Conservation (phyloP, 2,888 invertebrate genomes). For the Piscicola geometra region DNA sequence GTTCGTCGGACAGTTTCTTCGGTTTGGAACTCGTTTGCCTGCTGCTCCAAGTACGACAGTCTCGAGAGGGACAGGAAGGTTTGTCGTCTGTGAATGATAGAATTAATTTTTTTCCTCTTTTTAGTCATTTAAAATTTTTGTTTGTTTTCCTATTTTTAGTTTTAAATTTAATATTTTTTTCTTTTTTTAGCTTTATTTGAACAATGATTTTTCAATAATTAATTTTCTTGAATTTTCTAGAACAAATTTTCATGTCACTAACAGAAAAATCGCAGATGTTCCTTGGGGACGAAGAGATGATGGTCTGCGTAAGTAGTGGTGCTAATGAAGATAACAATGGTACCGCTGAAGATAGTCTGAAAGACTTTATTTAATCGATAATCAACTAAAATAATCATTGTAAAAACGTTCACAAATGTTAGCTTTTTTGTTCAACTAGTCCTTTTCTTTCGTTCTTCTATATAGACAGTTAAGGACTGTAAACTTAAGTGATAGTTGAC, state of each 20-base stretch:
- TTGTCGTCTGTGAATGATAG: too few relatives aligned
- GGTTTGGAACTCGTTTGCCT: conserved; percentile 19
- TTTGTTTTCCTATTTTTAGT: not conserved
- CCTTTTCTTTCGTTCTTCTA: not conserved
- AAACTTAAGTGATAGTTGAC: too few relatives aligned
- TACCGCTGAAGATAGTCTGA: not conserved
- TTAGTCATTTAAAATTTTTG: too few relatives aligned
- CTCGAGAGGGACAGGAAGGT: not conserved
- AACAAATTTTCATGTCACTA: too few relatives aligned
- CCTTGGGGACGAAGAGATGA: conserved; percentile 1
- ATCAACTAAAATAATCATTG: not conserved
- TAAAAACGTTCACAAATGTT: not conserved
- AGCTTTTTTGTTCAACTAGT: not conserved
- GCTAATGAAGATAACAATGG: too few relatives aligned
- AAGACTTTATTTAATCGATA: not conserved
- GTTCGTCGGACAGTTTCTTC: conserved; percentile 15
- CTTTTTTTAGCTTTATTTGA: too few relatives aligned
- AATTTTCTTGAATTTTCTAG: too few relatives aligned
- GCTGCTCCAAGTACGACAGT: conserved; percentile 26
- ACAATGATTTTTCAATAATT: too few relatives aligned
- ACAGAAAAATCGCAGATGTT: not conserved
- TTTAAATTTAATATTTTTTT: not conserved
- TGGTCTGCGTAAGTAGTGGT: not conserved
- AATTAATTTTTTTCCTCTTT: too few relatives aligned
- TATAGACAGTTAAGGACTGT: too few relatives aligned